Conservation (phyloP, 2,797 vertebrate species). For the Rhinella marina region DNA sequence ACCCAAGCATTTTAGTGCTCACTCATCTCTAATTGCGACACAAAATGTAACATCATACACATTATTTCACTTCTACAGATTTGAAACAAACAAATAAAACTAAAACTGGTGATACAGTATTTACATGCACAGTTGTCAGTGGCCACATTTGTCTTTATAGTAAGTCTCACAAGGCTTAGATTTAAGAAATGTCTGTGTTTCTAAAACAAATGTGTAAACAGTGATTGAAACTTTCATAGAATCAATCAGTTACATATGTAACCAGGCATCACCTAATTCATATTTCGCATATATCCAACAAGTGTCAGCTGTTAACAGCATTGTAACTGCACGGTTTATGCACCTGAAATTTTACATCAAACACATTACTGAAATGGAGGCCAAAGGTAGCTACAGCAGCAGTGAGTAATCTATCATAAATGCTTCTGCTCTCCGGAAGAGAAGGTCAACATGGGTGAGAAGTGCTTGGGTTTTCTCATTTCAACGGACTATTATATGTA, state of each 20-base stretch:
- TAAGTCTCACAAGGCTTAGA: neutral
- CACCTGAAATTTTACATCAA: constrained; percentile 52
- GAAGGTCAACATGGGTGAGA: constrained; percentile 58
- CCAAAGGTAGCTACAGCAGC: constrained; percentile 50
- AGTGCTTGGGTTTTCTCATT: constrained; percentile 65
- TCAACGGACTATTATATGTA: constrained; percentile 59
- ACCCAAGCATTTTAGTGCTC: too few species aligned
- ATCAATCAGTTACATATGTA: constrained; percentile 36
- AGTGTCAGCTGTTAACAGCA: constrained; percentile 34
- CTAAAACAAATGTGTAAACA: constrained; percentile 15
- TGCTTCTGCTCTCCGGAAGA: constrained; percentile 53
- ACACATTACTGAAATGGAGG: constrained; percentile 45
- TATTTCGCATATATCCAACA: constrained; percentile 39
- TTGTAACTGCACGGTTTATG: constrained; percentile 32
- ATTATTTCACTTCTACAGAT: too few species aligned
- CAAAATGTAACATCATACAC: too few species aligned
- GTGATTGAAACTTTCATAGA: neutral
- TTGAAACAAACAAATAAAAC: too few species aligned
- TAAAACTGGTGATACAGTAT: neutral
- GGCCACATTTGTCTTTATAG: neutral
- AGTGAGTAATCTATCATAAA: constrained; percentile 48
- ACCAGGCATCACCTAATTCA: constrained; percentile 34
- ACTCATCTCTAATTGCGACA: too few species aligned
- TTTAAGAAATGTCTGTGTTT: neutral
- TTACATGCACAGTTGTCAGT: neutral